Evolutionary conservation across 1,140 invertebrate species (phyloP), one percentile per base, ranked within the genome.

Genomic region (Aphelinus certus): DNA sequence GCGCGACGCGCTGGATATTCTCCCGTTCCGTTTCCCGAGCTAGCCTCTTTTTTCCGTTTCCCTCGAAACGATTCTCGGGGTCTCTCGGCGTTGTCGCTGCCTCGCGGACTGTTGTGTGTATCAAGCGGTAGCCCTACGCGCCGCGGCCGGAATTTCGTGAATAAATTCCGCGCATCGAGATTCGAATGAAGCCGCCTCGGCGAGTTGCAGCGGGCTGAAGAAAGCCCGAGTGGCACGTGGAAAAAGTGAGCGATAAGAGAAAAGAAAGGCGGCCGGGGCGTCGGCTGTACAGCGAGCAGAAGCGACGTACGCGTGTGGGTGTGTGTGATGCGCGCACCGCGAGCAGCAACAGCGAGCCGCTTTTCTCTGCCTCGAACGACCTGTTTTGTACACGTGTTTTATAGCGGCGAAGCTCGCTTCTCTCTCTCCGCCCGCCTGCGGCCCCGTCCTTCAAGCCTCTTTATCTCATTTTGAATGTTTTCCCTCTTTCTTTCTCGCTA

Each of bases 81-180:
- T 26, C 26, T 26, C 26, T 26, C 26, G 26, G 26, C 26, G 26
- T 26, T 26, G 26, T 26, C 26, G 26, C 26, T 26, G 26, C 26
- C 26, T 26, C 26, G 26, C 26, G 26, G 26, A 26, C 26, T 26
- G 26, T 26, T 26, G 26, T 26, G 26, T 26, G 26, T 26, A 26
- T 26, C 26, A 26, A 26, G 26, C 26, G 26, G 26, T 26, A 26
- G 26, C 26, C 26, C 26, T 26, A 26, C 26, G 26, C 26, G 26
- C 26, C 26, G 26, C 26, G 26, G 26, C 56, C 56, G 3, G 42
- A 45, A 61, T 61, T 3, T 61, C 26, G 58, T 63, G 58, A 68
- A 68, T 58, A 68, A 68, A 68, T 68, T 68, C 66, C 66, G 7
- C 55, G 46, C 66, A 68, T 58, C 66, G 66, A 58, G 45, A 68